Evolutionary conservation across 2,888 invertebrate species (phyloP).

Genomic region (Cataglyphis rosenhaueri): DNA sequence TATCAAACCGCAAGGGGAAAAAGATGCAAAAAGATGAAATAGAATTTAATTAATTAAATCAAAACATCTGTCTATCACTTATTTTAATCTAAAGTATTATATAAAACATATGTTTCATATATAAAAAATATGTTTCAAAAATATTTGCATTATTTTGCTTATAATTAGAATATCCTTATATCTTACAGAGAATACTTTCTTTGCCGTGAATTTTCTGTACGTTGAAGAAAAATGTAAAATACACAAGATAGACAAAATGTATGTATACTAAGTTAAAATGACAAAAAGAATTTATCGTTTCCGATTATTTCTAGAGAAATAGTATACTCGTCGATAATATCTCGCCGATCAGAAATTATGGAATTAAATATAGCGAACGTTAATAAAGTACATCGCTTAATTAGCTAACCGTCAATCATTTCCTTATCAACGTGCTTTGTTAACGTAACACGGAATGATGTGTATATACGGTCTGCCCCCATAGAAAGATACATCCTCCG

Average conservation of each 20-base stretch:
- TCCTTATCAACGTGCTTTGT: slow-evolving; percentile 80
- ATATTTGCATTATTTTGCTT: background rate
- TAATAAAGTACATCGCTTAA: slow-evolving; percentile 76
- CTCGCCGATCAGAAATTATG: slow-evolving; percentile 43
- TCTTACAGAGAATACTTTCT: background rate
- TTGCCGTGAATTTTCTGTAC: background rate
- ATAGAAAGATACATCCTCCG: slow-evolving; percentile 78
- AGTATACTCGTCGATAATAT: background rate
- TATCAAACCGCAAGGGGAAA: background rate
- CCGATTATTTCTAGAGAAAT: background rate
- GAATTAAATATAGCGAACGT: slow-evolving; percentile 73
- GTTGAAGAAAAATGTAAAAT: background rate
- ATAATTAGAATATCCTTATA: background rate
- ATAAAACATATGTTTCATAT: background rate
- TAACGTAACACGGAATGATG: slow-evolving; percentile 63
- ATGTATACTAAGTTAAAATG: background rate
- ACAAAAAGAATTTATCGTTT: background rate
- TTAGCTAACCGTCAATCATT: slow-evolving; percentile 82
- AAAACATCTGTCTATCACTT: background rate
- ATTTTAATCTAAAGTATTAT: background rate
- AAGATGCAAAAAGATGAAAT: background rate
- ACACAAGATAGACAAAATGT: background rate
- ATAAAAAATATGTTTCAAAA: background rate
- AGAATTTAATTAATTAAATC: background rate
- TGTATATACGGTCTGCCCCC: slow-evolving; percentile 65